These are phyloP conservation scores for Setipinna tenuifilis DNA, from an alignment of 2,797 vertebrate species.

Conservation along the genomic window DNA sequence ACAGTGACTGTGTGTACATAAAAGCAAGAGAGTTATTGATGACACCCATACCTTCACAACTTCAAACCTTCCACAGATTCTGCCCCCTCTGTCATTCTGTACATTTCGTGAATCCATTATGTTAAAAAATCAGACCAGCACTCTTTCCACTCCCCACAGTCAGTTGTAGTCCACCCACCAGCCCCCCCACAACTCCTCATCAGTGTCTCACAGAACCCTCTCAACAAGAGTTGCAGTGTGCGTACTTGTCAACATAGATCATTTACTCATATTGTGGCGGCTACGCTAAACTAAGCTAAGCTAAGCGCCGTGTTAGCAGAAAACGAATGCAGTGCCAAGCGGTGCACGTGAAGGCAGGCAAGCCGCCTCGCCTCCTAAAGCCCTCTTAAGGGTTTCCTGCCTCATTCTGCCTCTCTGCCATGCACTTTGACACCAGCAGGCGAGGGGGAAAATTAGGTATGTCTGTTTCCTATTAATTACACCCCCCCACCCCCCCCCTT, in stretches of 20 bases:
- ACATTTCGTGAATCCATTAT: neutral
- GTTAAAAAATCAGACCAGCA: neutral
- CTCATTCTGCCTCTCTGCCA: slow-evolving; percentile 67
- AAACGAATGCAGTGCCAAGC: slow-evolving; percentile 3
- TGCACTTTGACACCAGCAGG: slow-evolving; percentile 78
- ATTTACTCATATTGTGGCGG: slow-evolving; percentile 62
- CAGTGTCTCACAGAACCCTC: neutral
- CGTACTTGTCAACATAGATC: slow-evolving; percentile 66
- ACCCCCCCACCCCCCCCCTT: slow-evolving; percentile 58
- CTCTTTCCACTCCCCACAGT: neutral
- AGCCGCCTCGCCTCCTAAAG: slow-evolving; percentile 47
- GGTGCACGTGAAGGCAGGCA: neutral
- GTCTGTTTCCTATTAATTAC: slow-evolving; percentile 87
- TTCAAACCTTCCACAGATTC: neutral
- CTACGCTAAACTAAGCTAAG: slow-evolving; percentile 69
- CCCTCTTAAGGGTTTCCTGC: slow-evolving; percentile 71
- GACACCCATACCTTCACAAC: neutral
- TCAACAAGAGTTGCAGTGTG: neutral
- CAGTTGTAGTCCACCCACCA: neutral
- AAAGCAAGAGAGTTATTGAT: neutral
- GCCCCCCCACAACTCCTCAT: neutral
- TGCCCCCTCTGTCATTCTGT: neutral
- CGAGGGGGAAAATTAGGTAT: slow-evolving; percentile 83
- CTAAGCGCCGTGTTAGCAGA: neutral
- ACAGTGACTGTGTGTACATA: neutral